phyloP scores from a whole-genome alignment of 2,888 invertebrate species.

The Molorchus minor region DNA sequence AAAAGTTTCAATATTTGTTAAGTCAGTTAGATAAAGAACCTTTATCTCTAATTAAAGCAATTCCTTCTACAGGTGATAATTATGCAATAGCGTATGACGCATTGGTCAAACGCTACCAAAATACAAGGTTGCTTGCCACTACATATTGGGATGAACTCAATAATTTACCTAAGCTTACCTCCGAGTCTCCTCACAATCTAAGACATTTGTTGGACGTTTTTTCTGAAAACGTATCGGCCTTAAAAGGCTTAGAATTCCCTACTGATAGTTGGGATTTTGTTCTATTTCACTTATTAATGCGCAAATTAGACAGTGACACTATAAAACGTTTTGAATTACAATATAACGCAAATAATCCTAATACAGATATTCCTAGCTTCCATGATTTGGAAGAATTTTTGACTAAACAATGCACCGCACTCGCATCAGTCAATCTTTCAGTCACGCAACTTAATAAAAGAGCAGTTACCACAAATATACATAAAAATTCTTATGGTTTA shows the following conservation, averaged over 20 bases:
- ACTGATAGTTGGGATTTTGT: slow-evolving; percentile 9
- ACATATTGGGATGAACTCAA: not conserved
- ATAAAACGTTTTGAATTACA: slow-evolving; percentile 2
- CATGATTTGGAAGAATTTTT: not conserved
- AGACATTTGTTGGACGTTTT: slow-evolving; percentile 6
- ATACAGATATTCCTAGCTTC: not conserved
- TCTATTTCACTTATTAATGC: slow-evolving; percentile 5
- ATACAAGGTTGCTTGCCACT: not conserved
- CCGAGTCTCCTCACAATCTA: slow-evolving; percentile 1
- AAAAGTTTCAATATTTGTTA: too few relatives aligned
- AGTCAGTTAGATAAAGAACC: not conserved
- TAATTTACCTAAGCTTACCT: not conserved
- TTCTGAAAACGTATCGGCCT: slow-evolving; percentile 9
- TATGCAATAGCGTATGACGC: not conserved
- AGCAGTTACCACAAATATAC: not conserved
- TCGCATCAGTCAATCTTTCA: not conserved
- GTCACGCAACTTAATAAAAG: not conserved
- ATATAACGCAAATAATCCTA: not conserved
- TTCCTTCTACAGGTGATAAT: not conserved
- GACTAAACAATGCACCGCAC: not conserved
- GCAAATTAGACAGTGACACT: slow-evolving; percentile 3
- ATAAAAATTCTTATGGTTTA: not conserved
- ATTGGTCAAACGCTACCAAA: not conserved
- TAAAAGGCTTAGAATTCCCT: slow-evolving; percentile 12
- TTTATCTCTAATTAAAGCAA: not conserved